Conservation (phyloP, 2,113 vertebrate genomes). For the Salminus brasiliensis region DNA sequence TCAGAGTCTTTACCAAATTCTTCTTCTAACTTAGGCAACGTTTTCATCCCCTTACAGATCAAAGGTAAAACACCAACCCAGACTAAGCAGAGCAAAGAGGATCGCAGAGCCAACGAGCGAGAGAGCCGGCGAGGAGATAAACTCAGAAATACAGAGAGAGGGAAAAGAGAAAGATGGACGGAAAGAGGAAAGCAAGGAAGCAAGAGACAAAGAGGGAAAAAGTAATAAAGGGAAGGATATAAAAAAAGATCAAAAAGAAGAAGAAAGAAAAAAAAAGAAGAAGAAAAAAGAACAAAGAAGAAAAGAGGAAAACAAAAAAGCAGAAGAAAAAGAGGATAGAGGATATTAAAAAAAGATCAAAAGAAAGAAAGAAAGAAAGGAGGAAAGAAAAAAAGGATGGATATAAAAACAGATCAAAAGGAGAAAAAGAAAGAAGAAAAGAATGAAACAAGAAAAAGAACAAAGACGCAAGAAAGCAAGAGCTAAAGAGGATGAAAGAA, state of each 20-base stretch:
- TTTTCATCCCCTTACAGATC: conserved; percentile 8
- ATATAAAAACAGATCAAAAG: too few species aligned
- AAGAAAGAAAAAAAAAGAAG: too few species aligned
- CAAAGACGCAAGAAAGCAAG: neutral
- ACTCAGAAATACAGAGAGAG: neutral
- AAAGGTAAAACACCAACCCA: neutral
- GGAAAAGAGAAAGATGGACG: neutral
- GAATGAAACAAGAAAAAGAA: conserved; percentile 30
- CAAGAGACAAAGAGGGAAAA: conserved; percentile 45
- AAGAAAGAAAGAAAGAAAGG: neutral
- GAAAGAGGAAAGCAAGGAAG: conserved; percentile 1
- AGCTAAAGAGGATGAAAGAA: conserved; percentile 22
- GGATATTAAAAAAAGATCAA: neutral
- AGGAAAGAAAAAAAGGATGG: neutral
- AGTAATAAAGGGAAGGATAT: conserved; percentile 37
- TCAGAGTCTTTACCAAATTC: neutral
- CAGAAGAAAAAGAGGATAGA: neutral
- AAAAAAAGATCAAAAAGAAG: conserved; percentile 63
- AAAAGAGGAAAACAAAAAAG: neutral
- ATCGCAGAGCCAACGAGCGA: neutral
- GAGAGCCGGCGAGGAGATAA: neutral
- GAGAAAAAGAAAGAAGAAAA: too few species aligned
- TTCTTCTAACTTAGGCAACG: neutral
- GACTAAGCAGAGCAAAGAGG: neutral
- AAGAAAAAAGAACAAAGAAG: too few species aligned